Percentiles rank a stretch among this genome's conserved stretches.
These are phyloP conservation scores for Corella eumyota DNA, from an alignment of 23 tunicate genomes.

Conservation along the genomic window DNA sequence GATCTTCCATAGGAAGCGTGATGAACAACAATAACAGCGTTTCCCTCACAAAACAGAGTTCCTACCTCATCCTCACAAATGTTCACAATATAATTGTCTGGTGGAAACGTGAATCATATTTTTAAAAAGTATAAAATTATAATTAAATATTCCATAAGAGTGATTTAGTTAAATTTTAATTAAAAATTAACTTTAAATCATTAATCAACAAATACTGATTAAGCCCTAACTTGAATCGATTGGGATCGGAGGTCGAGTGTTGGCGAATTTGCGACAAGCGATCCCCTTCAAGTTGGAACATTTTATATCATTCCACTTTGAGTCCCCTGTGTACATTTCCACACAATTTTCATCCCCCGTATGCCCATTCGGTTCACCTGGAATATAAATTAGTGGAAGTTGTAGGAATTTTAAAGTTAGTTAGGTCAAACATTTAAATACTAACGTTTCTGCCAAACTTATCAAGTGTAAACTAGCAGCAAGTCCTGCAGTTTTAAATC, in stretches of 20 bases:
- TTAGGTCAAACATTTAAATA: no score
- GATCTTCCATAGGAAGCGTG: slow-evolving; percentile 86
- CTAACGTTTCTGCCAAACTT: no score
- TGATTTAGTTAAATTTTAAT: no score
- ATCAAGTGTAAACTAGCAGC: no score
- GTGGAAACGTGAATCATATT: no score
- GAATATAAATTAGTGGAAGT: slow-evolving; percentile 6
- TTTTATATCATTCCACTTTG: slow-evolving; percentile 69
- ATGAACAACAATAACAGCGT: slow-evolving; percentile 37
- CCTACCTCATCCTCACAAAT: slow-evolving; percentile 77
- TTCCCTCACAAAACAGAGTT: slow-evolving; percentile 49
- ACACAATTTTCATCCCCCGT: slow-evolving; percentile 54
- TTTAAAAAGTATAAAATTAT: no score
- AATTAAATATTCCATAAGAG: no score
- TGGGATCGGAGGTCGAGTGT: slow-evolving; percentile 18
- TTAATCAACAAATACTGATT: no score
- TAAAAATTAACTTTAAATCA: no score
- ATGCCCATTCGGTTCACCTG: slow-evolving; percentile 90
- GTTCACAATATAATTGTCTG: slow-evolving; percentile 22
- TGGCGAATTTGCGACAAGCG: slow-evolving; percentile 66
- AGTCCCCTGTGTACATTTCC: slow-evolving; percentile 53
- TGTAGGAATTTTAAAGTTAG: no score
- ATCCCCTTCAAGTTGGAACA: slow-evolving; percentile 54
- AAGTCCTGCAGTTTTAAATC: no score
- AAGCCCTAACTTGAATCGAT: no score